A percentile compares a stretch with the other conserved stretches of the same genome.
These are phyloP conservation scores for Sternarchorhynchus goeldii DNA, from an alignment of 2,797 vertebrate genomes.

Conservation along the genomic window DNA sequence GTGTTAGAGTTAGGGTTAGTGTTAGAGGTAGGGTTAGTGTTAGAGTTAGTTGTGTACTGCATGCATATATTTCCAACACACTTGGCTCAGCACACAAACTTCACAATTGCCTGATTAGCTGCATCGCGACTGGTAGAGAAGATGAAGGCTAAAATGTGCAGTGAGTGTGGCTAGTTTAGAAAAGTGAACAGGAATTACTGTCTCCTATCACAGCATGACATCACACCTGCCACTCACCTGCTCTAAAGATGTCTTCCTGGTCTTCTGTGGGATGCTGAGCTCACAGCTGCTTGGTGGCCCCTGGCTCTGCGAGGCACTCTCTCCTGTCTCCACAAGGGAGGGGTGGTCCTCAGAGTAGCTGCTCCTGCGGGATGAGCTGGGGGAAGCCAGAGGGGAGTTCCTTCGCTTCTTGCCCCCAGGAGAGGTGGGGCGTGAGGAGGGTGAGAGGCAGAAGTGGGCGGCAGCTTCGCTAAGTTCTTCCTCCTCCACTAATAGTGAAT, in stretches of 20 bases:
- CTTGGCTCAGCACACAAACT: no score
- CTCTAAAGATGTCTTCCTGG: constrained; percentile 86
- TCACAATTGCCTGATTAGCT: no score
- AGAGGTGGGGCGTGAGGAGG: constrained; percentile 82
- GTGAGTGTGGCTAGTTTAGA: no score
- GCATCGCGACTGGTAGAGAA: no score
- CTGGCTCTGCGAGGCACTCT: constrained; percentile 65
- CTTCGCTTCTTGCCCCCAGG: constrained; percentile 88
- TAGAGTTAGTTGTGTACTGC: no score
- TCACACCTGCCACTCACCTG: constrained; percentile 69
- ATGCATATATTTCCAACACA: no score
- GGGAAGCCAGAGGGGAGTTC: constrained; percentile 79
- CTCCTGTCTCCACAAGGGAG: constrained; percentile 65
- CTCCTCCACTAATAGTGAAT: constrained; percentile 87
- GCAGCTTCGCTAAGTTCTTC: constrained; percentile 86
- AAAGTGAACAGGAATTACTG: no score
- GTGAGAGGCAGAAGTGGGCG: constrained; percentile 80
- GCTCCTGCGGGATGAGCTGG: constrained; percentile 80
- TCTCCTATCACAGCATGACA: no score
- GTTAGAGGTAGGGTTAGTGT: no score
- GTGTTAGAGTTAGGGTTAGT: no score
- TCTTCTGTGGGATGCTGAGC: constrained; percentile 89
- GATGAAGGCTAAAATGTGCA: no score
- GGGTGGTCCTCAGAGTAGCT: constrained; percentile 85
- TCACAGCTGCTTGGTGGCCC: constrained; percentile 72